These are phyloP conservation scores for Onthophagus sagittarius DNA, from an alignment of 2,888 invertebrate species.

Conservation along the genomic window DNA sequence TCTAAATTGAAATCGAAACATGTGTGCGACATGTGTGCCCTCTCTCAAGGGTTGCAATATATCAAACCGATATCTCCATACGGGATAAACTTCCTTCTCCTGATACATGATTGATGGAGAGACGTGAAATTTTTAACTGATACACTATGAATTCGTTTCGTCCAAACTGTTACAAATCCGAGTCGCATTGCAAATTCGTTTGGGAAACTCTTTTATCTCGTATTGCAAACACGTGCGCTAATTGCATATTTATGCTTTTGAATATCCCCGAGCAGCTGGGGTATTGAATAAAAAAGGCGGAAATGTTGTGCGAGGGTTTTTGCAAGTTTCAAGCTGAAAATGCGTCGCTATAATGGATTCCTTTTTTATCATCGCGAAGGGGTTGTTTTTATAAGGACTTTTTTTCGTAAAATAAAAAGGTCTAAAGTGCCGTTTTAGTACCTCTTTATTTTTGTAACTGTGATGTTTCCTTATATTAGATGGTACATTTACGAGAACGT, in stretches of 20 bases:
- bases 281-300: not conserved
- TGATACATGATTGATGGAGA: not conserved
- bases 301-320: not conserved
- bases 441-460: not conserved
- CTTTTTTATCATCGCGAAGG: too few relatives aligned
- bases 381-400: too few relatives aligned
- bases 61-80: not conserved
- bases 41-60: not conserved
- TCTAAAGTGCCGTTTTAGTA: not conserved
- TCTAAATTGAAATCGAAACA: not conserved
- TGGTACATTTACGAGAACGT: not conserved
- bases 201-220: not conserved
- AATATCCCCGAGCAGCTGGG: not conserved
- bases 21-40: not conserved
- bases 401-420: not conserved
- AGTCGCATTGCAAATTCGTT: too few relatives aligned
- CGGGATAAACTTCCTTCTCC: not conserved
- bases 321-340: not conserved
- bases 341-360: not conserved
- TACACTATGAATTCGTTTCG: not conserved
- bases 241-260: not conserved
- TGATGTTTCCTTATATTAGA: not conserved
- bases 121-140: not conserved
- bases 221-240: not conserved
- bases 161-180: not conserved